Evolutionary conservation across 2,113 vertebrate genomes (phyloP).

Genomic region (Mobula birostris): DNA sequence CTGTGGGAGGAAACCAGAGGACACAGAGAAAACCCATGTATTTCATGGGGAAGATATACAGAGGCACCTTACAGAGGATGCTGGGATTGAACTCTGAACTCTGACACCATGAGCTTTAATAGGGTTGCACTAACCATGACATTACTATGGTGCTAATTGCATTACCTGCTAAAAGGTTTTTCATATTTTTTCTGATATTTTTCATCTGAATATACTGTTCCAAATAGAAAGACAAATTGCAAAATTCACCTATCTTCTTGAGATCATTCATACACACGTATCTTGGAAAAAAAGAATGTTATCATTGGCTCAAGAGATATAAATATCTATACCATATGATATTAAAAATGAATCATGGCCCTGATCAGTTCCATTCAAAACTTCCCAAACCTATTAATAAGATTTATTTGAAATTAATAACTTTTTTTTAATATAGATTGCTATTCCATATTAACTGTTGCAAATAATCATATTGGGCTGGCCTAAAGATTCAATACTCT

Average conservation of each 20-base stretch:
- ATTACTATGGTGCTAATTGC: background rate
- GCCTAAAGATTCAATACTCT: background rate
- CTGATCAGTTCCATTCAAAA: background rate
- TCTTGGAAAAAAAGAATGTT: background rate
- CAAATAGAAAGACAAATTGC: background rate
- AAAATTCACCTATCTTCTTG: background rate
- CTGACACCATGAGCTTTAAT: no score
- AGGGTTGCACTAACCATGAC: no score
- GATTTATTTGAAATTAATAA: background rate
- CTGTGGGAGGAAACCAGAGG: no score
- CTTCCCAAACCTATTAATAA: background rate
- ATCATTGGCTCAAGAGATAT: background rate
- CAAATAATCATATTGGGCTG: background rate
- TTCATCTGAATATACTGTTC: background rate
- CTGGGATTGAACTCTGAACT: no score
- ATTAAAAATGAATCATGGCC: background rate
- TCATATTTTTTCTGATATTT: background rate
- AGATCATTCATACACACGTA: background rate
- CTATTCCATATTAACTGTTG: background rate
- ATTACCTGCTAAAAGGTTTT: background rate
- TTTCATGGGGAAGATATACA: no score
- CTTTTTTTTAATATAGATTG: background rate
- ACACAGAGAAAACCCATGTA: no score
- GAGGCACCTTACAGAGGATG: no score
- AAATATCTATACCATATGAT: background rate